Percentiles rank a stretch among this genome's conserved stretches.
Conservation (phyloP, 1,140 invertebrate genomes). For the Zelostemma sp. region DNA sequence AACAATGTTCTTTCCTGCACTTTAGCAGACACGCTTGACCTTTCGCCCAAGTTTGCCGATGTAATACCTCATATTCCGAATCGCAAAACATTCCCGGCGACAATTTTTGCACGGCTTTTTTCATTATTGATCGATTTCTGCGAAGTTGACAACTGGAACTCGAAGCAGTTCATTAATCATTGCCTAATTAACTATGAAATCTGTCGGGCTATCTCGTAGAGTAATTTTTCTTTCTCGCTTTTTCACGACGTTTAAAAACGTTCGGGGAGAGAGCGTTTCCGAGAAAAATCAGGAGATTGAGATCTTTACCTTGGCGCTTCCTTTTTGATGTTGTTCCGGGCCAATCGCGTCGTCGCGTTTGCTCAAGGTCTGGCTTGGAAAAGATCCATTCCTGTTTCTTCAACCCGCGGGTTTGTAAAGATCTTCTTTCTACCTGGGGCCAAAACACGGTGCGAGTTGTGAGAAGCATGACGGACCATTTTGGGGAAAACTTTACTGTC, state of each 20-base stretch:
- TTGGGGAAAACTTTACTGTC: constrained; percentile 30
- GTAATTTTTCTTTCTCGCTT: too few relatives aligned
- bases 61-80: constrained; percentile 9
- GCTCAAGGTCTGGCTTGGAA: constrained; percentile 12
- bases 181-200: too few relatives aligned
- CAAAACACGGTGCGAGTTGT: constrained; percentile 6
- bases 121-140: too few relatives aligned
- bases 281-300: not conserved
- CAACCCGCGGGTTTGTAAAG: constrained; percentile 40
- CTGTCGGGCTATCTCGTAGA: too few relatives aligned
- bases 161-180: too few relatives aligned
- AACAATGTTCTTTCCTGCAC: constrained; percentile 30
- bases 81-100: not conserved
- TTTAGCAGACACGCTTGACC: constrained; percentile 23
- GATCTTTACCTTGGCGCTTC: not conserved
- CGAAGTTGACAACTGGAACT: too few relatives aligned
- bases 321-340: not conserved
- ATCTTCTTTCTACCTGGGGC: constrained; percentile 41
- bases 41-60: constrained; percentile 12
- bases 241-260: too few relatives aligned
- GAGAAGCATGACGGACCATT: constrained; percentile 10
- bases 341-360: not conserved
- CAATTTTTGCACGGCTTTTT: too few relatives aligned
- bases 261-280: not conserved
- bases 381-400: constrained; percentile 36